Base-by-base conservation (phyloP, 2,888 invertebrate genomes). In the Copidosoma aretas region DNA sequence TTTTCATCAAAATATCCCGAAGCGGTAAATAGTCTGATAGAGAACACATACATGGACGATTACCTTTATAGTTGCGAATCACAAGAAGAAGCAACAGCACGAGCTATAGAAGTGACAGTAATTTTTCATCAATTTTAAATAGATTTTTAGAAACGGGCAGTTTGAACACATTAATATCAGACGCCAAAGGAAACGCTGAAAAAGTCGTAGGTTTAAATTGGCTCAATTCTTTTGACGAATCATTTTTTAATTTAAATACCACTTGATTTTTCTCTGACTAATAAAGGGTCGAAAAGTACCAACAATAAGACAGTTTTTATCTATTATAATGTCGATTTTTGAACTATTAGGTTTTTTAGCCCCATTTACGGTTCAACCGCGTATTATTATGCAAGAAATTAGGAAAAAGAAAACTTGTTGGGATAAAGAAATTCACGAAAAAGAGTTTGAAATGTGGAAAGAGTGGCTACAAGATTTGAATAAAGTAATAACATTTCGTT, bases 31-130 rank as follows among this genome's bases (percentile, higher is more conserved):
- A 73, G 76, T 0, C n/a, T n/a, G n/a, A n/a, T n/a, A n/a, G n/a
- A 71, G 3, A 71, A 74, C 10, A 73, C 75, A 64, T 79, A 77
- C 54, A 74, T 77, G 21, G 76, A 76, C 15, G 74, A 62, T 43
- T 62, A 41, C 1, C 43, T 62, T 1, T 21, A 62, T 53, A 62
- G 62, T 53, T 62, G n/a, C 10, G 72, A 75, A 39, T 62, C 73
- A 3, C 60, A 43, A 1, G 66, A 73, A 4, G 65, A 71, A 59
- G 76, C 77, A 0, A 52, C 32, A 3, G 17, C 25, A 0, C 15
- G 75, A 15, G 66, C 72, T 21, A 0, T 1, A 4, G 52, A 74
- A n/a, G 69, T 74, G 0, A 63, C 52, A 1, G 68, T 25, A 71
- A 71, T 24, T n/a, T 14, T 14, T n/a, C 39, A 49, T 14, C 10